Percentiles rank a stretch among this genome's conserved stretches.
Evolutionary conservation across 2,113 vertebrate species (phyloP).

Genomic region (Brachionichthys hirsutus): DNA sequence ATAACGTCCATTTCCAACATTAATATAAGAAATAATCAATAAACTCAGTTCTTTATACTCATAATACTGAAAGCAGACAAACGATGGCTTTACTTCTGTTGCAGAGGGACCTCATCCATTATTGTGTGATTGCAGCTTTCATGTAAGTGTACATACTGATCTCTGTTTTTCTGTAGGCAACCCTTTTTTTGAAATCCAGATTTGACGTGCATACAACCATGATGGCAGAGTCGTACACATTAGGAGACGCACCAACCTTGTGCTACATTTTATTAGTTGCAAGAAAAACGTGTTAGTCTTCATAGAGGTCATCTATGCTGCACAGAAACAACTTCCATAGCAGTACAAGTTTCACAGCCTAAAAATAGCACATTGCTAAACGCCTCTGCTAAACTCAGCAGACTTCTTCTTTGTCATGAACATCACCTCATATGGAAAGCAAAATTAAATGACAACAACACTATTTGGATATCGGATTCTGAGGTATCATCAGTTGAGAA

Average conservation of each 20-base stretch:
- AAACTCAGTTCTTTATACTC: too few species aligned
- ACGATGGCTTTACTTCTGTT: too few species aligned
- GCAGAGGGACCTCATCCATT: too few species aligned
- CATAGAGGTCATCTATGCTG: constrained; percentile 11
- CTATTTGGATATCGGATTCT: background rate
- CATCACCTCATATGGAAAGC: constrained; percentile 1
- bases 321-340: background rate
- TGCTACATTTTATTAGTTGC: constrained; percentile 13
- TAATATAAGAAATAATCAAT: too few species aligned
- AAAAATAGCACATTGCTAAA: constrained; percentile 4
- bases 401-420: background rate
- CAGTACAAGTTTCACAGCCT: constrained; percentile 25
- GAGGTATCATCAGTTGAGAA: background rate
- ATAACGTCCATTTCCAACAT: too few species aligned
- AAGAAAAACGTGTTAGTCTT: constrained; percentile 24
- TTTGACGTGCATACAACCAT: too few species aligned
- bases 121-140: too few species aligned
- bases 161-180: too few species aligned
- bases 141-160: too few species aligned
- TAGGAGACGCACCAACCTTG: constrained; percentile 2
- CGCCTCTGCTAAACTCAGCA: background rate
- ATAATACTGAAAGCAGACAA: too few species aligned
- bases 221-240: background rate
- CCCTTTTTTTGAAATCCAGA: too few species aligned
- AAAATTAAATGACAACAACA: background rate